Evolutionary conservation across 2,797 vertebrate genomes (phyloP).

Genomic region (Acanthopagrus latus): DNA sequence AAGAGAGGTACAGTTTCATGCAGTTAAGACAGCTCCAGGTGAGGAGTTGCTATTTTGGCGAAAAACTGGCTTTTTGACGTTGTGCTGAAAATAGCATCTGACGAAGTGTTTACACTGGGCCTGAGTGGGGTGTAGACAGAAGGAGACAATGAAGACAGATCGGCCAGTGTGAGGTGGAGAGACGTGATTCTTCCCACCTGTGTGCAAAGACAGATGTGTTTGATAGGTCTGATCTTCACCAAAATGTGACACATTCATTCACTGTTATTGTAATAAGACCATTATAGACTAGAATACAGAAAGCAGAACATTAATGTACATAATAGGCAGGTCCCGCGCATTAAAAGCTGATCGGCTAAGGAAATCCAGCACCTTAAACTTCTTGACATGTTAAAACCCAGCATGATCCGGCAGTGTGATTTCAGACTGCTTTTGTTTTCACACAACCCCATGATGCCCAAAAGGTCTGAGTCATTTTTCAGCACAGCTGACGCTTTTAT

Average conservation of each 20-base stretch:
- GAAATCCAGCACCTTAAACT: background rate
- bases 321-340: background rate
- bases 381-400: constrained; percentile 11
- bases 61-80: constrained; percentile 28
- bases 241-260: background rate
- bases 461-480: constrained; percentile 41
- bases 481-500: constrained; percentile 39
- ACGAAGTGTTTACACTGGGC: constrained; percentile 10
- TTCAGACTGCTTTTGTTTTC: constrained; percentile 18
- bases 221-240: background rate
- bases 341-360: background rate
- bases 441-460: constrained; percentile 20
- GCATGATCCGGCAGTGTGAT: background rate
- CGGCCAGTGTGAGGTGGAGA: background rate
- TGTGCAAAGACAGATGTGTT: constrained; percentile 19
- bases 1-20: constrained; percentile 36
- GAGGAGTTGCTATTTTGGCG: constrained; percentile 51
- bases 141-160: constrained; percentile 5
- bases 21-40: constrained; percentile 34
- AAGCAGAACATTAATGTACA: background rate
- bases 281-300: too few relatives aligned
- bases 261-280: background rate
- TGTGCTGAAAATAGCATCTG: constrained; percentile 45
- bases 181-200: constrained; percentile 8
- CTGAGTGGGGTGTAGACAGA: constrained; percentile 13